These are phyloP conservation scores for Eulacestoma nigropectus DNA, from an alignment of 2,113 vertebrate genomes.

Conservation along the genomic window DNA sequence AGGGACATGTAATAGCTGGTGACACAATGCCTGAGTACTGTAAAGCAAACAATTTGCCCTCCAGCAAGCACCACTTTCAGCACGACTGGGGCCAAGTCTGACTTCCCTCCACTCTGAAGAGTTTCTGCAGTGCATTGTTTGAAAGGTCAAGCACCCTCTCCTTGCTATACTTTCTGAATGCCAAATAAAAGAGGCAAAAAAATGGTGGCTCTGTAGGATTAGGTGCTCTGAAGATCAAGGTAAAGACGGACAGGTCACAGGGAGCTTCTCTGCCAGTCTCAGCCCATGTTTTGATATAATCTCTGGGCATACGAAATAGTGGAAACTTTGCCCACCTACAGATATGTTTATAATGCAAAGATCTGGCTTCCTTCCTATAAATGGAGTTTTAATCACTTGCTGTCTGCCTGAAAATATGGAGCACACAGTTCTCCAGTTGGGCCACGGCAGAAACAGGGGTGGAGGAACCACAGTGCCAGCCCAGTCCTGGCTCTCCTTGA, in stretches of 20 bases:
- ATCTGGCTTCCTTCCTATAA: neutral
- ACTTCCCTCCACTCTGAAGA: neutral
- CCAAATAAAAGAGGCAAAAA: neutral
- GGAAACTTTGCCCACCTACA: neutral
- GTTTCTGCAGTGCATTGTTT: neutral
- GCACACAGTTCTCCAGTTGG: neutral
- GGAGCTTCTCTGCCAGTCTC: neutral
- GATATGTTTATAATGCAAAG: neutral
- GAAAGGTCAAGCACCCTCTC: neutral
- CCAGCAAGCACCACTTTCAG: neutral
- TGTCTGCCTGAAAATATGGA: neutral
- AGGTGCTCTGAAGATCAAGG: neutral
- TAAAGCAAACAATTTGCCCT: neutral
- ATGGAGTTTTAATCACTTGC: neutral
- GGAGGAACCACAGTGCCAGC: neutral
- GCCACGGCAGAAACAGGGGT: neutral
- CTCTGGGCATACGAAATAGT: neutral
- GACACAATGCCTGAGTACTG: neutral
- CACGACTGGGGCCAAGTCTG: neutral
- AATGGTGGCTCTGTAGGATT: neutral
- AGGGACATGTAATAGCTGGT: neutral
- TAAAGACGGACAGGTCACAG: neutral
- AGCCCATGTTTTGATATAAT: neutral
- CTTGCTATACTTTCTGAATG: neutral
- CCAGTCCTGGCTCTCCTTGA: neutral